Conservation (phyloP, 2,113 vertebrate genomes). For the Tragelaphus scriptus region DNA sequence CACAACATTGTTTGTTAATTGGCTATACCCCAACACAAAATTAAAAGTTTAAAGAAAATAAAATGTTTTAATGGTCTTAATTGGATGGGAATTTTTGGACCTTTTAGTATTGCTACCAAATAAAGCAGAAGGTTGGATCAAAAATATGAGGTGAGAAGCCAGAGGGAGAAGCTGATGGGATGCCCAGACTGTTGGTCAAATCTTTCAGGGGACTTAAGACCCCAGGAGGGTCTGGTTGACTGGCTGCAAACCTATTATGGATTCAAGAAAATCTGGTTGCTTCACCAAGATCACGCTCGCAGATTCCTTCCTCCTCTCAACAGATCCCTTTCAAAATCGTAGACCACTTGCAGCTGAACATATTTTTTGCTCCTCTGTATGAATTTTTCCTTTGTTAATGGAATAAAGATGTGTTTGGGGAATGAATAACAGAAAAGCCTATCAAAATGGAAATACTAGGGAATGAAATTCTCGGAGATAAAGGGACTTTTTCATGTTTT, state of each 20-base stretch:
- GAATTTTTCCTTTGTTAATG: not conserved
- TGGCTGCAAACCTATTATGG: not conserved
- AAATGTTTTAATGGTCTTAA: not conserved
- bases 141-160: not conserved
- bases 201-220: not conserved
- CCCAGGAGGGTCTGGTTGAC: not conserved
- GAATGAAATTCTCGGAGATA: not conserved
- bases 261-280: not conserved
- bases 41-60: not conserved
- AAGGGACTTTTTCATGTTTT: not conserved
- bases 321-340: not conserved
- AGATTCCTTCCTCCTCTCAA: not conserved
- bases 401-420: not conserved
- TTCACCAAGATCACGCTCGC: accelerated
- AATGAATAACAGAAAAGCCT: not conserved
- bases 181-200: too few relatives aligned
- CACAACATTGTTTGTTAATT: not conserved
- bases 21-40: not conserved
- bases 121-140: not conserved
- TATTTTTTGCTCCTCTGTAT: not conserved
- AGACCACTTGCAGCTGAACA: not conserved
- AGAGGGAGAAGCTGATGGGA: too few relatives aligned
- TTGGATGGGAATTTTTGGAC: not conserved
- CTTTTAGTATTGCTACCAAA: not conserved
- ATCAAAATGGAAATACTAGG: not conserved